Evolutionary conservation across 1,140 invertebrate genomes (phyloP).

Genomic region (Fragariocoptes setiger): DNA sequence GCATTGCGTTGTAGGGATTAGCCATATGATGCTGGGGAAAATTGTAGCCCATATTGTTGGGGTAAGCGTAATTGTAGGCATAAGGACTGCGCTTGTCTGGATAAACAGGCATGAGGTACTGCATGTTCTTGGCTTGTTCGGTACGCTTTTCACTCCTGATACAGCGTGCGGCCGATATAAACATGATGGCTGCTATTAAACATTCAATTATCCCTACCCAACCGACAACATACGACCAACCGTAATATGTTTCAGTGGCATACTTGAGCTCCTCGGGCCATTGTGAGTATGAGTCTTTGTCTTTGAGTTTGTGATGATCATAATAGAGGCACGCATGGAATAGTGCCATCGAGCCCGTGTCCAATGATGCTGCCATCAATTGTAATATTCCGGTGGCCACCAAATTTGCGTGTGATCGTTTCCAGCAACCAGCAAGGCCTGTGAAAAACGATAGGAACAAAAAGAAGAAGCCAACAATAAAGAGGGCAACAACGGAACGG

Average conservation of each 20-base stretch:
- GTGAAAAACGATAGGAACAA: constrained; percentile 74
- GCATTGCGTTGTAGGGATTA: neutral
- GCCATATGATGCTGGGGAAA: constrained; percentile 36
- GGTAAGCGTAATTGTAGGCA: constrained; percentile 44
- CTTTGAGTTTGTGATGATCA: constrained; percentile 65
- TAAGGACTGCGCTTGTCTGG: constrained; percentile 61
- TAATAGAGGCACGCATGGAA: constrained; percentile 86
- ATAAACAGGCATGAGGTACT: constrained; percentile 86
- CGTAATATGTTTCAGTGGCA: constrained; percentile 43
- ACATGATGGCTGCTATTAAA: constrained; percentile 53
- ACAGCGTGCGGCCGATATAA: constrained; percentile 65
- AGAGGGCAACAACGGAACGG: constrained; percentile 55
- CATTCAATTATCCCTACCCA: constrained; percentile 70
- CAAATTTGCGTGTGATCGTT: constrained; percentile 59
- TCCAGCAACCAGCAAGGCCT: constrained; percentile 36
- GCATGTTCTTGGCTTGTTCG: constrained; percentile 79
- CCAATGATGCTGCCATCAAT: constrained; percentile 53
- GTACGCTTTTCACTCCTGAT: constrained; percentile 58
- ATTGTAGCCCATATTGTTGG: constrained; percentile 46
- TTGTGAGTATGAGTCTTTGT: constrained; percentile 48
- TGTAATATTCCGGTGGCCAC: constrained; percentile 68
- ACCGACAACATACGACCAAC: constrained; percentile 77
- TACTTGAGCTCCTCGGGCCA: constrained; percentile 69
- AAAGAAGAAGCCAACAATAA: constrained; percentile 56
- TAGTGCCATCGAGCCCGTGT: constrained; percentile 63